Evolutionary conservation across 2,113 vertebrate species (phyloP).

Genomic region (Dendrocopos noguchii): DNA sequence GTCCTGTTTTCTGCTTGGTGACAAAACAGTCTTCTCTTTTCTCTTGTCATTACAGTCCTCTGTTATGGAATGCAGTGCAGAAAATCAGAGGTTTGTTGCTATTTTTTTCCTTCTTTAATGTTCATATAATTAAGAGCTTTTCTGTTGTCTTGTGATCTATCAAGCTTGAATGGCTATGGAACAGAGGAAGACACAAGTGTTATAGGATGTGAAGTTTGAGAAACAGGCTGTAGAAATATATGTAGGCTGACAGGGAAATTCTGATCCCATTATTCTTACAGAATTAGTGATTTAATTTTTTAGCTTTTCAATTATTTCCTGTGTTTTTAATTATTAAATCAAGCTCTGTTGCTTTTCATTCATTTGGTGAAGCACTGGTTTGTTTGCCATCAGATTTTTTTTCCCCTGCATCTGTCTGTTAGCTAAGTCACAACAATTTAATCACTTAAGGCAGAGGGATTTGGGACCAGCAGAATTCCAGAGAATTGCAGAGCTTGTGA

Average conservation of each 20-base stretch:
- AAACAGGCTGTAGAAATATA: neutral
- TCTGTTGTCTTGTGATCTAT: neutral
- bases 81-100: conserved; percentile 76
- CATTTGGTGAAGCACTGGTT: neutral
- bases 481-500: no score
- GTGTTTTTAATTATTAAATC: neutral
- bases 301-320: neutral
- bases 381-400: no score
- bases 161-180: neutral
- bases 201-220: neutral
- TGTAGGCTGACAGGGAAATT: neutral
- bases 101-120: neutral
- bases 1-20: neutral
- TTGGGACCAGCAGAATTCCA: no score
- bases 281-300: neutral
- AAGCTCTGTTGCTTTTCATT: neutral
- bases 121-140: neutral
- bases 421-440: no score
- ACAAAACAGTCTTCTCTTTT: conserved; percentile 25
- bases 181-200: neutral
- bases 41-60: conserved; percentile 72
- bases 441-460: no score
- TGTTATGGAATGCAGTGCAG: conserved; percentile 69
- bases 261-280: neutral
- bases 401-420: no score